Base-by-base conservation (phyloP, 2,113 vertebrate genomes). In the Danionella cerebrum region DNA sequence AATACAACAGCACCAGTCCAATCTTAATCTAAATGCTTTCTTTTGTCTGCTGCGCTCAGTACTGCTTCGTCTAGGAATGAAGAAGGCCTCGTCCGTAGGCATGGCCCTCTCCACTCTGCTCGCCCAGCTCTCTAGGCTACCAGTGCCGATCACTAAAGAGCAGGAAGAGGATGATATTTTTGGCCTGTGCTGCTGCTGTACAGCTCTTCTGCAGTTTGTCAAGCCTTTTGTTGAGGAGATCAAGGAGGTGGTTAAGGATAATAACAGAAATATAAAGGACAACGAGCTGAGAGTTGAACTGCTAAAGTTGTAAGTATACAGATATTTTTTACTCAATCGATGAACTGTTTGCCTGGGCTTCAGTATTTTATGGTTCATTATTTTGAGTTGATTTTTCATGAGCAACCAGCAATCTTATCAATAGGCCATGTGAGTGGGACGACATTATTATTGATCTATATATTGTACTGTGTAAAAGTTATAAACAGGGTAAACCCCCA, bases 61-160 rank as follows among this genome's bases (percentile, higher is more conserved):
- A 75, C 85, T 98, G 54, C 79, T 91, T 83, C 79, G 90, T 35
- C 88, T 98, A 79, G 88, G 84, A 44, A 79, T 78, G 64, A 94
- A 89, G 72, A 96, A 94, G 73, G 87, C 92, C 0, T 92, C 94
- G 18, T 97, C 94, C 0, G 73, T 97, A 78, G 94, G 94, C 60
- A 90, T 98, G 84, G 86, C 91, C 18, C 82, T 99, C 69, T 92
- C 93, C n/a, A 89, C 94, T 0, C 78, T 95, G 55, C 88, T 94
- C 84, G 86, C 84, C 75, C 95, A 94, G 74, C 75, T 97, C 2
- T 82, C 87, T 74, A 81, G 88, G 63, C 89, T 98, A 67, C 96
- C 96, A 2, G 79, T 96, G 42, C 94, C 96, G 19, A 84, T 86
- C 18, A 93, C 89, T 42, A 85, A 86, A 76, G 89, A 95, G 80